Evolutionary conservation across 1,140 invertebrate genomes (phyloP).

Genomic region (Hetaerina americana): DNA sequence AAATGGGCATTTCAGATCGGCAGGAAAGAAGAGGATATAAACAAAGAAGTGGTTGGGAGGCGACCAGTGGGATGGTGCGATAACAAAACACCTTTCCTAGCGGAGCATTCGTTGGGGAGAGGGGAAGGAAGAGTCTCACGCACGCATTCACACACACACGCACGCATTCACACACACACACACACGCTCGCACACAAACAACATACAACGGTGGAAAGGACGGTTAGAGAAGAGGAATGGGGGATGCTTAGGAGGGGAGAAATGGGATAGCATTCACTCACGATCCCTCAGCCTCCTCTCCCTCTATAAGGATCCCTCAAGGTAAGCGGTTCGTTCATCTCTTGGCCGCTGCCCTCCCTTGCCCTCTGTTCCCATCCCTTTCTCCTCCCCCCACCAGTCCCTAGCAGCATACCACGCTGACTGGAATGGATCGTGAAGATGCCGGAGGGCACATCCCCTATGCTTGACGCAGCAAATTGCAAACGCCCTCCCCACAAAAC

Average conservation of each 20-base stretch:
- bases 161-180: too few species aligned
- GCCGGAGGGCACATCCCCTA: neutral
- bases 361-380: too few species aligned
- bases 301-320: neutral
- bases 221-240: neutral
- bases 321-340: neutral
- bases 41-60: neutral
- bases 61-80: neutral
- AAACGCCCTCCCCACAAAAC: neutral
- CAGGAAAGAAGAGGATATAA: neutral
- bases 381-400: neutral
- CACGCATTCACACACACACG: too few species aligned
- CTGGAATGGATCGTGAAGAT: neutral
- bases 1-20: too few species aligned
- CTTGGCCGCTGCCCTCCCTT: neutral
- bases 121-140: too few species aligned
- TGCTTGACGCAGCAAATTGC: neutral
- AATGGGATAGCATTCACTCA: neutral
- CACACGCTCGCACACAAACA: too few species aligned
- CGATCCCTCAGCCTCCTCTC: neutral
- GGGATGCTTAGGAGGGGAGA: neutral
- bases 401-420: neutral
- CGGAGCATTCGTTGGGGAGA: too few species aligned
- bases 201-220: neutral
- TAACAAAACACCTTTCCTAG: too few species aligned